These are phyloP conservation scores for Cynodonichthys magdalenae DNA, from an alignment of 2,797 vertebrate species.

Conservation along the genomic window DNA sequence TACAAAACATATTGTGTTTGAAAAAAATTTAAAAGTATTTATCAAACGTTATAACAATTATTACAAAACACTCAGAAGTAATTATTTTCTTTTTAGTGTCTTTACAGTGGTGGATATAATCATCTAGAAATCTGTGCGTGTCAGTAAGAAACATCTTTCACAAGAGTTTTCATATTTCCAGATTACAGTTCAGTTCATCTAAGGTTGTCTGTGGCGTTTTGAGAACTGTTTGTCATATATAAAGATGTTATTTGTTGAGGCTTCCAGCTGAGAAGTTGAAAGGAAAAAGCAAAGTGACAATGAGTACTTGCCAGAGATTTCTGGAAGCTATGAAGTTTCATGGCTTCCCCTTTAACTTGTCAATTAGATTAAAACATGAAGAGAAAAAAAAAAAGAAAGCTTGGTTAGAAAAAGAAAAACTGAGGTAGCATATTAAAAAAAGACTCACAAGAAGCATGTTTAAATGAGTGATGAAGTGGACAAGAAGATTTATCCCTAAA, in stretches of 20 bases:
- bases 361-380: slow-evolving; percentile 83
- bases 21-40: slow-evolving; percentile 41
- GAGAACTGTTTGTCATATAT: slow-evolving; percentile 87
- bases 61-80: slow-evolving; percentile 59
- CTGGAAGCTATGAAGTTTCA: slow-evolving; percentile 84
- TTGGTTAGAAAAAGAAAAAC: slow-evolving; percentile 23
- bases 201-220: slow-evolving; percentile 87
- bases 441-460: too few species aligned
- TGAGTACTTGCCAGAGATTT: slow-evolving; percentile 86
- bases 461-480: too few species aligned
- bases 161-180: slow-evolving; percentile 83
- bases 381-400: slow-evolving; percentile 30
- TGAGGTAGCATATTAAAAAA: slow-evolving; percentile 38
- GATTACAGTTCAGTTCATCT: slow-evolving; percentile 86
- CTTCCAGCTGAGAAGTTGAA: slow-evolving; percentile 86
- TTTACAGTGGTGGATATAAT: slow-evolving; percentile 16
- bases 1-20: slow-evolving; percentile 57
- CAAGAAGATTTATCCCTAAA: too few species aligned
- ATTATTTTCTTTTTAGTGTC: slow-evolving; percentile 59
- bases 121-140: not conserved
- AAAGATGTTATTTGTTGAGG: slow-evolving; percentile 84
- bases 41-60: slow-evolving; percentile 70
- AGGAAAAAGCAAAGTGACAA: slow-evolving; percentile 60
- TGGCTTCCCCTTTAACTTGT: slow-evolving; percentile 80
- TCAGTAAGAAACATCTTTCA: slow-evolving; percentile 64